Evolutionary conservation across 1,140 invertebrate genomes (phyloP), one percentile per base, ranked within the genome.

Genomic region (Scaptomyza graminum): DNA sequence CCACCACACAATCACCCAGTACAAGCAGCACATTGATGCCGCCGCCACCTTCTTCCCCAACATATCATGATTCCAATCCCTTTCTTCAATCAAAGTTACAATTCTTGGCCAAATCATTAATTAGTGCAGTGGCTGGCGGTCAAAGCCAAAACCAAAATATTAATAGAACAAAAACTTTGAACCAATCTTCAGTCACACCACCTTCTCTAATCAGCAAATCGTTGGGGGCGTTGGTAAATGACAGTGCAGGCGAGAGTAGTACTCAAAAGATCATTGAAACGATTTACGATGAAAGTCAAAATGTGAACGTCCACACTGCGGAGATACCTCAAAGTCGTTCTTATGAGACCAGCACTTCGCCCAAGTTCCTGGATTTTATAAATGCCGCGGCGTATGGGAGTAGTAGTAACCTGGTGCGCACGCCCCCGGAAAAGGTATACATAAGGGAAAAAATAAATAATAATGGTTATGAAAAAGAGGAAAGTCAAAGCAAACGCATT

Each of bases 11-110:
- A 37, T 18, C 51, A 76, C 60, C 72, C 47, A 80, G 77, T 59
- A 61, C 67, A 57, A 66, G 57, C 37, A 75, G 56, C 57, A 73
- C 75, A 66, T 63, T 47, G 51, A 68, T 49, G 51, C 43, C 66
- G 11, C 28, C 52, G 13, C 11, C n/a, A n/a, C n/a, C n/a, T n/a
- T n/a, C n/a, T n/a, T n/a, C 18, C 41, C 60, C 71, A 13, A 70
- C 76, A 47, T 87, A 79, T n/a, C n/a, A n/a, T 60, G 68, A 50
- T 22, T 73, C 82, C 47, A 87, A 90, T 70, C 87, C 82, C 43
- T 87, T 87, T 77, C 79, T 90, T 13, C 76, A 84, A 64, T 76
- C 85, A 0, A 80, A 81, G 54, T 59, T 89, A 2, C 74, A 89
- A 60, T 64, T 57, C 8, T 55, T 89, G 9, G 76, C 77, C 16